phyloP scores from a whole-genome alignment of 2,113 vertebrate genomes.

The Excalfactoria chinensis region DNA sequence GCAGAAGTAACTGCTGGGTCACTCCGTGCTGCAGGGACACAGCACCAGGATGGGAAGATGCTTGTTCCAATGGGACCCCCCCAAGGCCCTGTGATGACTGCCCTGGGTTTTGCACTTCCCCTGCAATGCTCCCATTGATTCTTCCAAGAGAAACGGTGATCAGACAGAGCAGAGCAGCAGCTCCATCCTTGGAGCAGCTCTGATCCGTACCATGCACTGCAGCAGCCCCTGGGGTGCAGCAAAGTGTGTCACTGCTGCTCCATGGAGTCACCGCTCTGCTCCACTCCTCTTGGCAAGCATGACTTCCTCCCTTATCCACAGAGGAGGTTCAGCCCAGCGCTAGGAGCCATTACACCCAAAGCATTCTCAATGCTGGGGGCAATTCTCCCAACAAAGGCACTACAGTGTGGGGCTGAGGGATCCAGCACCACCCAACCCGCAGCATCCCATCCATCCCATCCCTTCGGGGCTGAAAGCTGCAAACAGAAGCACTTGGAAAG shows the following conservation, averaged over 20 bases:
- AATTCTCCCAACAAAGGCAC: constrained; percentile 26
- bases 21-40: not conserved
- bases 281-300: rapidly evolving
- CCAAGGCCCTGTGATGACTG: too few species aligned
- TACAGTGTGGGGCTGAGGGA: not conserved
- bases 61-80: too few species aligned
- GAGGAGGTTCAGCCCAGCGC: not conserved
- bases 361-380: not conserved
- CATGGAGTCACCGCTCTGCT: not conserved
- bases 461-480: rapidly evolving
- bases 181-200: not conserved
- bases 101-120: too few species aligned
- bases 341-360: not conserved
- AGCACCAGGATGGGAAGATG: not conserved
- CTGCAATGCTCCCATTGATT: not conserved
- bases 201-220: too few species aligned
- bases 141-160: not conserved
- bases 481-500: not conserved
- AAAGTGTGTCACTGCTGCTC: not conserved
- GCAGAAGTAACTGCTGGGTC: not conserved
- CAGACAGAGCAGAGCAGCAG: not conserved
- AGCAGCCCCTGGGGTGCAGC: too few species aligned
- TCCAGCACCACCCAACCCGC: too few species aligned
- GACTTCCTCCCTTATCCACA: not conserved
- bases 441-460: too few species aligned